These are phyloP conservation scores for Trichogramma evanescens DNA, from an alignment of 2,888 invertebrate species.

Conservation along the genomic window DNA sequence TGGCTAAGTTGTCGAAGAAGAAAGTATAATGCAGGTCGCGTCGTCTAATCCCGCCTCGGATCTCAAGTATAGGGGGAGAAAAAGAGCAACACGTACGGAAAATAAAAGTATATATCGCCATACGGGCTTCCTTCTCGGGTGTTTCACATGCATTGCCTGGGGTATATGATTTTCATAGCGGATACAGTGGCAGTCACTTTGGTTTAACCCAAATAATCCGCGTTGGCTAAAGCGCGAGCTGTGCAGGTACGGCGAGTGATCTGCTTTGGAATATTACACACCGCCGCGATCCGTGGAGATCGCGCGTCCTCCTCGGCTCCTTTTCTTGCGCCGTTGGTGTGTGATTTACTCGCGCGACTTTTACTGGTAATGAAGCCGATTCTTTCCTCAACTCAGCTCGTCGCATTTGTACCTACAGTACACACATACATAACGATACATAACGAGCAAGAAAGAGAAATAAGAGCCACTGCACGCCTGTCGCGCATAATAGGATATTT, in stretches of 20 bases:
- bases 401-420: slow-evolving; percentile 1
- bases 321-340: slow-evolving; percentile 5
- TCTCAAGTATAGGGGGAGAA: no score
- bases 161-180: no score
- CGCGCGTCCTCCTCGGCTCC: slow-evolving; percentile 15
- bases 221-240: neutral
- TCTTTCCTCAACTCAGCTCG: slow-evolving; percentile 12
- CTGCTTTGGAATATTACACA: neutral
- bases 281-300: neutral
- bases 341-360: slow-evolving; percentile 26
- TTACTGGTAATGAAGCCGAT: slow-evolving; percentile 32
- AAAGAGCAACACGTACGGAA: no score
- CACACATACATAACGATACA: no score
- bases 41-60: no score
- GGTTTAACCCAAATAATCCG: slow-evolving; percentile 9
- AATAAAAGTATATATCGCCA: no score
- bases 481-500: slow-evolving; percentile 4
- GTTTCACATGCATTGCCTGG: no score
- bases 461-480: slow-evolving; percentile 1
- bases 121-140: no score
- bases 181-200: no score
- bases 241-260: neutral
- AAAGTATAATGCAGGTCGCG: no score
- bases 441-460: neutral
- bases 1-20: no score